Base-by-base conservation (phyloP, 92 coral and sea anemone genomes). In the Palythoa caribaeorum region DNA sequence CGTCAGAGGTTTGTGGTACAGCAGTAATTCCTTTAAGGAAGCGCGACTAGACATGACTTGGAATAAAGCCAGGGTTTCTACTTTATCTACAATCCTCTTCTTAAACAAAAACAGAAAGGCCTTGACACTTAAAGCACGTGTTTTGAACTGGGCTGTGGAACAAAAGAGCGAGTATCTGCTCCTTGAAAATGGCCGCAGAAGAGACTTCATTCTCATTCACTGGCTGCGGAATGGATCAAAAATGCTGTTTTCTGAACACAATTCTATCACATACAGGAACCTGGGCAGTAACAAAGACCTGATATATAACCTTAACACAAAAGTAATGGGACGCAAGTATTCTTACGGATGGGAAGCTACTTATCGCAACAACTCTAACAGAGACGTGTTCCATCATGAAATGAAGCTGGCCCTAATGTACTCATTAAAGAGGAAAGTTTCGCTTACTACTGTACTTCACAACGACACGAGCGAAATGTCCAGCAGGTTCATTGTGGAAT, bases 271-370 rank as follows among this genome's bases (percentile, higher is more conserved):
- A 12, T 95, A 90, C 71, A 87, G 87, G 16, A 84, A 79, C 84
- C 76, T 80, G 28, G 69, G 78, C 65, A 86, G 63, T 35, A 88
- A 50, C 69, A 84, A 90, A 36, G 87, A 75, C 44, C 73, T 92
- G 8, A 88, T 91, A 4, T 88, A 77, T 9, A 89, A 73, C 40
- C 81, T 88, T 73, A 78, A 52, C 71, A 36, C 93, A n/a, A 92
- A 72, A 73, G 84, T 83, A 38, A 76, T 91, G 68, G 90, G 94
- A 54, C 94, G 93, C 57, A 86, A 81, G 70, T 94, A 91, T 83
- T 83, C 90, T 35, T 92, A 95, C 70, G 99, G 99, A 63, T 92
- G 93, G 96, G 94, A 92, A 37, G 90, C 89, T n/a, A 38, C 85
- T 11, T 90, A 94, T 89, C 48, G 78, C 37, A 97, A 94, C 89